Conservation (phyloP, 37 sponge, comb jelly and placozoan species). For the Theonella swinhoei region DNA sequence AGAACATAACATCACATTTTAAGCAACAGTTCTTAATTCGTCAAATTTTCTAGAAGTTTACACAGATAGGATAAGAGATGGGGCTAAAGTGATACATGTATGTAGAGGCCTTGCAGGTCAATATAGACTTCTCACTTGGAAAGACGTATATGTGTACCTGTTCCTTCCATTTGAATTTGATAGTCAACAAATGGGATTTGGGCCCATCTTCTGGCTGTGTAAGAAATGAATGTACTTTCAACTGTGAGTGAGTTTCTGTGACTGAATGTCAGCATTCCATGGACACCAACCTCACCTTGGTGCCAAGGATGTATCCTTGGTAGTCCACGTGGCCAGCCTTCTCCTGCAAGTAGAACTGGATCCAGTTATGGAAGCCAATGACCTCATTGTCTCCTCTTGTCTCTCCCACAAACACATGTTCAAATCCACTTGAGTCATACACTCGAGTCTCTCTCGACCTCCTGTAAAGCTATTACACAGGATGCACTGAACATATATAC, state of each 20-base stretch:
- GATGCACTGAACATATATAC: constrained; percentile 48
- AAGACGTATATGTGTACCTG: constrained; percentile 20
- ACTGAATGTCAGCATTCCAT: not conserved
- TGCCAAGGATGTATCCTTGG: constrained; percentile 81
- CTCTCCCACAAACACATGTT: constrained; percentile 97
- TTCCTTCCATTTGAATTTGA: constrained; percentile 82
- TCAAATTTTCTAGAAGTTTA: no score
- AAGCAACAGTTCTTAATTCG: no score
- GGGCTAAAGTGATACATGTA: not conserved
- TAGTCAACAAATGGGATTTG: constrained; percentile 55
- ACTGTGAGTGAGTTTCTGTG: not conserved
- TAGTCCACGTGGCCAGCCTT: constrained; percentile 93
- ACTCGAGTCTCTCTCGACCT: constrained; percentile 54
- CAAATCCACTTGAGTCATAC: constrained; percentile 92
- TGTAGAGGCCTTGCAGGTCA: not conserved
- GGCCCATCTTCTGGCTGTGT: constrained; percentile 51
- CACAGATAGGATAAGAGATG: not conserved
- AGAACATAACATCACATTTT: not conserved
- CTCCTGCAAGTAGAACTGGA: constrained; percentile 92
- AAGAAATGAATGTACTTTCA: not conserved
- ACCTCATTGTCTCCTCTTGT: constrained; percentile 68
- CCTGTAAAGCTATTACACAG: constrained; percentile 64
- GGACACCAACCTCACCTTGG: constrained; percentile 39
- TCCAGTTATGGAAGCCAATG: constrained; percentile 97
- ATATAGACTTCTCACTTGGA: not conserved